These are phyloP conservation scores for Corythornis vintsioides DNA, from an alignment of 2,113 vertebrate species.

Conservation along the genomic window DNA sequence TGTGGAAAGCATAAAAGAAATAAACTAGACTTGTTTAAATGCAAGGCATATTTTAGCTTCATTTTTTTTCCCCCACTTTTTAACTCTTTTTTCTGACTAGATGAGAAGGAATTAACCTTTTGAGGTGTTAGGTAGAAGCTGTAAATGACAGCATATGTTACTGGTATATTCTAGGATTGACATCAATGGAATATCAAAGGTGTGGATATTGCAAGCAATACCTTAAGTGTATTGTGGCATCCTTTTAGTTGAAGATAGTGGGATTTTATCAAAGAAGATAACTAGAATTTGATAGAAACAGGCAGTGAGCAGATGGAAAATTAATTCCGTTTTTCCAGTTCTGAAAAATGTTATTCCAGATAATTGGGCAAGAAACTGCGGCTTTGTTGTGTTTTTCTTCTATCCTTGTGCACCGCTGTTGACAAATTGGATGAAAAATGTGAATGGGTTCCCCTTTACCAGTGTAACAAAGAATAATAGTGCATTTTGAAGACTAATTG, in stretches of 20 bases:
- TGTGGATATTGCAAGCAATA: neutral
- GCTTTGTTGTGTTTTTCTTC: neutral
- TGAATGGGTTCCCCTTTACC: neutral
- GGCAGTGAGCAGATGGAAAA: neutral
- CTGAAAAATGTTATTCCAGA: neutral
- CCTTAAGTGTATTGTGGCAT: neutral
- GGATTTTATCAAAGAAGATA: neutral
- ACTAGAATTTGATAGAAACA: neutral
- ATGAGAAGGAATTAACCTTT: neutral
- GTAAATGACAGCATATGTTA: neutral
- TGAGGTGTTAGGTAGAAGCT: neutral
- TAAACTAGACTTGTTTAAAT: neutral
- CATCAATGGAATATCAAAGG: neutral
- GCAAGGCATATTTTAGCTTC: neutral
- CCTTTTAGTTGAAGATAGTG: neutral
- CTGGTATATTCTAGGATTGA: neutral
- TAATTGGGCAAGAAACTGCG: neutral
- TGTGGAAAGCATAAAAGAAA: neutral
- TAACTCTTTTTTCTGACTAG: neutral
- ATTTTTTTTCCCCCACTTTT: neutral
- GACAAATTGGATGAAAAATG: neutral
- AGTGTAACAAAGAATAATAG: neutral
- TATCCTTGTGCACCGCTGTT: neutral
- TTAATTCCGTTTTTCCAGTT: neutral
- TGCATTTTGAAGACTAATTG: neutral